A percentile compares a stretch with the other conserved stretches of the same genome.
Conservation (phyloP, 2,888 invertebrate species). For the Calameuta idolon region DNA sequence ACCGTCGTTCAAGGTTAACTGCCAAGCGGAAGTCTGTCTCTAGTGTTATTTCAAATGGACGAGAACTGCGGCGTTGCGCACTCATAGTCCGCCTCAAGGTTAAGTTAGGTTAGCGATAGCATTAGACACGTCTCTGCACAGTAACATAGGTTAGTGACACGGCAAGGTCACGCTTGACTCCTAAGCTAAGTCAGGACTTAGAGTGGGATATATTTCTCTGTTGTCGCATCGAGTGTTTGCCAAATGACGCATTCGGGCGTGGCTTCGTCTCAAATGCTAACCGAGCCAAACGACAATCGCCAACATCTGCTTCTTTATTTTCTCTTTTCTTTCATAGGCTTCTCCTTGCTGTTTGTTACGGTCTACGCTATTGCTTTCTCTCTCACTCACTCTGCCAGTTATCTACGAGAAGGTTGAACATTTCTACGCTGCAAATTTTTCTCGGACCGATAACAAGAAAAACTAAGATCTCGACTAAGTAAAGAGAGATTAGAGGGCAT, state of each 20-base stretch:
- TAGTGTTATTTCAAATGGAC: slow-evolving; percentile 45
- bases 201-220: too few relatives aligned
- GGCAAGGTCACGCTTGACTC: slow-evolving; percentile 48
- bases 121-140: slow-evolving; percentile 44
- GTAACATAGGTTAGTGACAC: slow-evolving; percentile 65
- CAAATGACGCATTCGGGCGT: too few relatives aligned
- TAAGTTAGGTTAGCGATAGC: slow-evolving; percentile 16
- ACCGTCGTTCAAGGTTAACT: slow-evolving; percentile 57
- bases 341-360: too few relatives aligned
- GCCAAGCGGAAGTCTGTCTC: slow-evolving; percentile 61
- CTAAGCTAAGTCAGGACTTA: background rate
- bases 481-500: background rate
- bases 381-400: too few relatives aligned
- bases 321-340: too few relatives aligned
- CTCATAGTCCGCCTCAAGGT: background rate
- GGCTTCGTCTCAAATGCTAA: too few relatives aligned
- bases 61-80: slow-evolving; percentile 7
- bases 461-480: background rate
- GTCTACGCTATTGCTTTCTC: too few relatives aligned
- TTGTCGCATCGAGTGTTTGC: too few relatives aligned
- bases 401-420: background rate
- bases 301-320: too few relatives aligned
- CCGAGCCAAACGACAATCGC: too few relatives aligned
- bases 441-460: background rate
- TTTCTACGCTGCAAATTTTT: background rate